Percentiles rank a stretch among this genome's conserved stretches.
Conservation (phyloP, 2,797 vertebrate genomes). For the Oreonectes daqikongensis region DNA sequence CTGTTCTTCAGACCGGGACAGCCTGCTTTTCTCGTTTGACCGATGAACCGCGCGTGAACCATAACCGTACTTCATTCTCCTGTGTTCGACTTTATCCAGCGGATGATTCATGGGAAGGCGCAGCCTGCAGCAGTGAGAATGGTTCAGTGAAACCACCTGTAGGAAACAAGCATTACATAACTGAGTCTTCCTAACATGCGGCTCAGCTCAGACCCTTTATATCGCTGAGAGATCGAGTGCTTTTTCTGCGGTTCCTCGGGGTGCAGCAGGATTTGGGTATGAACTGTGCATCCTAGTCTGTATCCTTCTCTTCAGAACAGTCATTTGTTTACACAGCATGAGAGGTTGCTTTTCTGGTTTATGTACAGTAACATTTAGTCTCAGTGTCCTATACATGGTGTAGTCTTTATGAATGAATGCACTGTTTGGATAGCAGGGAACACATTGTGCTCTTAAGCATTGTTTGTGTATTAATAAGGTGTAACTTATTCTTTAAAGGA, state of each 20-base stretch:
- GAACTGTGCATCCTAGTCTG: constrained; percentile 12
- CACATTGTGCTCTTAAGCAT: constrained; percentile 3
- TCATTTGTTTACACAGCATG: neutral
- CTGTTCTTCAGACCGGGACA: constrained; percentile 3
- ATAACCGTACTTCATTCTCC: neutral
- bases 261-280: neutral
- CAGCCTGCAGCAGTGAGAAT: neutral
- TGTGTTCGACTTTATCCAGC: constrained; percentile 4
- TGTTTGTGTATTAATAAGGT: constrained; percentile 3
- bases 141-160: constrained; percentile 1
- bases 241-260: neutral
- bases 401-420: constrained; percentile 10
- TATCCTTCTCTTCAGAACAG: constrained; percentile 20
- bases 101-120: constrained; percentile 10
- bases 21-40: constrained; percentile 56
- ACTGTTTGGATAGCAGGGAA: constrained; percentile 17
- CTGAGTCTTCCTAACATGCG: neutral
- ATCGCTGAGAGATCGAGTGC: neutral
- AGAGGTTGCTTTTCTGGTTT: neutral
- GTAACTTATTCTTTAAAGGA: neutral
- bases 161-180: neutral
- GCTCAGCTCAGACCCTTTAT: neutral
- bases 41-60: constrained; percentile 5
- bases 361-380: neutral
- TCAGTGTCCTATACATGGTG: neutral